These are phyloP conservation scores for Sphaerophoria rueppellii DNA, from an alignment of 2,888 invertebrate genomes.

Conservation along the genomic window DNA sequence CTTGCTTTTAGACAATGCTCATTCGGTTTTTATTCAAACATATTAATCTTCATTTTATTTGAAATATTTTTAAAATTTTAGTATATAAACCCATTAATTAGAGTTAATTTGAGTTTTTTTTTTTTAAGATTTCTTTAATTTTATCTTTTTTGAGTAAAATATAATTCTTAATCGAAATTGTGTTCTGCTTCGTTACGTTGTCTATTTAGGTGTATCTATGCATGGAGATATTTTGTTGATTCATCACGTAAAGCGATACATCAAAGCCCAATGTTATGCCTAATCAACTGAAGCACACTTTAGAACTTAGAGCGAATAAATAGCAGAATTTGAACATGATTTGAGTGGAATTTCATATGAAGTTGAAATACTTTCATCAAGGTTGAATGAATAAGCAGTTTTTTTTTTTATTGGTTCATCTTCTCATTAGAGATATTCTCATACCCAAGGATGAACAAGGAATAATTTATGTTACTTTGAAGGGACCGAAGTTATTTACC, in stretches of 20 bases:
- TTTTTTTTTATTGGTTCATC: neutral
- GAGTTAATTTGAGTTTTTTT: too few species aligned
- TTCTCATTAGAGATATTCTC: conserved; percentile 13
- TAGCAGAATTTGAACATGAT: conserved; percentile 4
- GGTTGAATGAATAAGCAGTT: conserved; percentile 10
- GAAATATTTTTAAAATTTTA: too few species aligned
- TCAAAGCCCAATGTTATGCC: conserved; percentile 8
- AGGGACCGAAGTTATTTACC: conserved; percentile 2
- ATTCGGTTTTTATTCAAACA: too few species aligned
- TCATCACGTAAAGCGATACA: neutral
- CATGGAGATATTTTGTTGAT: neutral
- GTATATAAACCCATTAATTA: too few species aligned
- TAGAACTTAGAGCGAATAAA: conserved; percentile 6
- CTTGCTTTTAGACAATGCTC: too few species aligned
- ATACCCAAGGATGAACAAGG: neutral
- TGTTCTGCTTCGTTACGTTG: too few species aligned
- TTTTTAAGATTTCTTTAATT: too few species aligned
- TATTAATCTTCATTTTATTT: too few species aligned
- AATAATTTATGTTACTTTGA: conserved; percentile 6
- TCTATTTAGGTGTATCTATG: neutral
- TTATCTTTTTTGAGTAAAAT: too few species aligned
- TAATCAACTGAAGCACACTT: conserved; percentile 14
- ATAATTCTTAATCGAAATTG: too few species aligned
- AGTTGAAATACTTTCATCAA: conserved; percentile 10
- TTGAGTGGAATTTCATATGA: conserved; percentile 16